These are phyloP conservation scores for Atherinomorus stipes DNA, from an alignment of 2,113 vertebrate genomes.

Conservation along the genomic window DNA sequence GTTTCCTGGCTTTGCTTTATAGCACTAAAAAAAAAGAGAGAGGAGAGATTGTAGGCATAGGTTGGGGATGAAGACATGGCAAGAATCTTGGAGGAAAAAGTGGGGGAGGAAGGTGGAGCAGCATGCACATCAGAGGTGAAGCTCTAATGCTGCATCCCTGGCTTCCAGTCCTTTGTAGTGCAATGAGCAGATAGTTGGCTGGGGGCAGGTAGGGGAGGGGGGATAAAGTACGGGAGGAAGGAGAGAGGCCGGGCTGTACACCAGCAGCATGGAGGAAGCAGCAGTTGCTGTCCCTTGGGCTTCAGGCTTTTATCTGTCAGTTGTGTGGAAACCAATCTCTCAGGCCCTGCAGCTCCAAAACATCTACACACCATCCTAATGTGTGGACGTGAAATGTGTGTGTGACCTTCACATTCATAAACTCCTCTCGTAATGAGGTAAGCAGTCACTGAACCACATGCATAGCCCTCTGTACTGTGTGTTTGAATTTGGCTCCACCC, in stretches of 20 bases:
- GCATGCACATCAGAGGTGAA: conserved; percentile 68
- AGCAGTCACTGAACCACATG: conserved; percentile 2
- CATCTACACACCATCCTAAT: conserved; percentile 20
- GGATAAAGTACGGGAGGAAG: conserved; percentile 34
- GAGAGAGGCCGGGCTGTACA: conserved; percentile 51
- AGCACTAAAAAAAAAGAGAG: conserved; percentile 44
- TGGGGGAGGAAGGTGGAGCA: background rate
- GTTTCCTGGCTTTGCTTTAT: conserved; percentile 58
- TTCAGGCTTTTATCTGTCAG: conserved; percentile 70
- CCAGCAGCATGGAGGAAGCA: conserved; percentile 73
- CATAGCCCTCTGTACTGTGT: background rate
- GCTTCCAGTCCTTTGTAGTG: conserved; percentile 79
- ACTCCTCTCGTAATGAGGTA: background rate
- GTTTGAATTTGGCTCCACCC: conserved; percentile 22
- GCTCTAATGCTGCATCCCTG: conserved; percentile 66
- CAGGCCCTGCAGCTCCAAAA: conserved; percentile 41
- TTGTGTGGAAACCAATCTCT: conserved; percentile 64
- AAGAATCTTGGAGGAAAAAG: conserved; percentile 8
- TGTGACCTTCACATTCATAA: conserved; percentile 4
- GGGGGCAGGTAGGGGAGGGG: conserved; percentile 24
- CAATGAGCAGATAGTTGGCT: conserved; percentile 72
- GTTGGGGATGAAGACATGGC: conserved; percentile 45
- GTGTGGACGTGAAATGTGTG: conserved; percentile 15
- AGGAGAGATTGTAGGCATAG: conserved; percentile 13
- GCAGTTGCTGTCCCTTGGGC: conserved; percentile 63